Base-by-base conservation (phyloP, 1,140 invertebrate species). In the Zophobas morio region DNA sequence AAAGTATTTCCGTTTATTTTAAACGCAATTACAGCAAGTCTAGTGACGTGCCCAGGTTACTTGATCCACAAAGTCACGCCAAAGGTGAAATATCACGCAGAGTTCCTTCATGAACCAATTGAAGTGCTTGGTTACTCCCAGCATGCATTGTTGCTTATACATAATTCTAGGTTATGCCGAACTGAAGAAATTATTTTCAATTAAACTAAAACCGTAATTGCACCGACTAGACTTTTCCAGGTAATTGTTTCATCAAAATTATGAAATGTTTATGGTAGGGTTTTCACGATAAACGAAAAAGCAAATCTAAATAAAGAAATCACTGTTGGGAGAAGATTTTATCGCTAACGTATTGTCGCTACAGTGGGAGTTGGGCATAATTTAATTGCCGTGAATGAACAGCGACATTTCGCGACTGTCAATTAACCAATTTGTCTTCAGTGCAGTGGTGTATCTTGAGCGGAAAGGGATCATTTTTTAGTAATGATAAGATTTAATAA, bases 31-130 rank as follows among this genome's bases (percentile, higher is more conserved):
- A 72, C 6, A 72, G 34, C 47, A 60, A 75, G 56, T 42, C 56
- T 57, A 39, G 20, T 57, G 42, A 75, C 54, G 73, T 75, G 71
- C 71, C 51, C 71, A 34, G 34, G 8, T 57, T 60, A 47, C 46
- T 49, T 42, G 42, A 60, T 57, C 6, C 40, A 72, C 54, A 75
- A 57, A 57, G 73, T 75, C 73, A 75, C 73, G 73, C 73, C 73
- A 75, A 75, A 75, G 56, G 73, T 75, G 73, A 75, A 75, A 75
- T 75, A 75, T 75, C 73, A 75, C 73, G 73, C 73, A 75, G 73
- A 57, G 73, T 57, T 46, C 36, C 53, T 49, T 75, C 56, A 49
- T 72, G 51, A 72, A 32, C 73, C 73, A 75, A 75, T 75, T 75
- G 73, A 75, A 75, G 51, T 57, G 54, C 54, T 60, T 42, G 51